A percentile compares a stretch with the other conserved stretches of the same genome.
Conservation (phyloP, 2,797 vertebrate species). For the Coreius guichenoti region DNA sequence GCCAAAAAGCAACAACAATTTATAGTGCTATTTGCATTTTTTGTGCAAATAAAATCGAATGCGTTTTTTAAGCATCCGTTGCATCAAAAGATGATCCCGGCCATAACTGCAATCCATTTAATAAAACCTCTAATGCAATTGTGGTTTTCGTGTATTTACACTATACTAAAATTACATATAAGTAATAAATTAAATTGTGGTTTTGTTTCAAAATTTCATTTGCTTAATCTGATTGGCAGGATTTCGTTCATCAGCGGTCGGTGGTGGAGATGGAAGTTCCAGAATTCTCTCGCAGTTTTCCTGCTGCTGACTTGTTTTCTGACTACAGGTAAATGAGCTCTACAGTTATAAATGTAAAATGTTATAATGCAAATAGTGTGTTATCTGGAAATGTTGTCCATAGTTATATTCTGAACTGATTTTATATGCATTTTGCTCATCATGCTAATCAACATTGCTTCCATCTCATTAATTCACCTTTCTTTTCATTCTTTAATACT, state of each 20-base stretch:
- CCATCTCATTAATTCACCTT: conserved; percentile 29
- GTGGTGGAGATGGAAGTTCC: conserved; percentile 85
- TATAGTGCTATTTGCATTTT: not conserved
- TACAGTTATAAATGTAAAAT: not conserved
- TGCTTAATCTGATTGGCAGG: conserved; percentile 68
- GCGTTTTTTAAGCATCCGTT: not conserved
- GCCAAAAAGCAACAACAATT: not conserved
- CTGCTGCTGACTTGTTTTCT: conserved; percentile 66
- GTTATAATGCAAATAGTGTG: not conserved
- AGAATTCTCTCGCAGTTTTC: conserved; percentile 68
- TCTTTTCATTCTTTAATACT: conserved; percentile 9
- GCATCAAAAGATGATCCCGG: not conserved
- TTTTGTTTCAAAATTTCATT: conserved; percentile 8
- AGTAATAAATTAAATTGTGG: conserved; percentile 1
- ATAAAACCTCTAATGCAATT: conserved; percentile 7
- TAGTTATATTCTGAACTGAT: not conserved
- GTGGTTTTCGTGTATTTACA: conserved; percentile 10
- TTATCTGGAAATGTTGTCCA: not conserved
- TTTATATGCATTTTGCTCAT: conserved; percentile 3
- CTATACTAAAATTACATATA: not conserved
- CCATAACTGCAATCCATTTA: conserved; percentile 6
- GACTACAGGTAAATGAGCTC: conserved; percentile 76
- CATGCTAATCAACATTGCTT: conserved; percentile 42
- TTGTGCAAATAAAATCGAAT: not conserved
- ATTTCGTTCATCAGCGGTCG: conserved; percentile 75